phyloP scores from a whole-genome alignment of 2,113 vertebrate genomes.

The Fukomys damarensis region DNA sequence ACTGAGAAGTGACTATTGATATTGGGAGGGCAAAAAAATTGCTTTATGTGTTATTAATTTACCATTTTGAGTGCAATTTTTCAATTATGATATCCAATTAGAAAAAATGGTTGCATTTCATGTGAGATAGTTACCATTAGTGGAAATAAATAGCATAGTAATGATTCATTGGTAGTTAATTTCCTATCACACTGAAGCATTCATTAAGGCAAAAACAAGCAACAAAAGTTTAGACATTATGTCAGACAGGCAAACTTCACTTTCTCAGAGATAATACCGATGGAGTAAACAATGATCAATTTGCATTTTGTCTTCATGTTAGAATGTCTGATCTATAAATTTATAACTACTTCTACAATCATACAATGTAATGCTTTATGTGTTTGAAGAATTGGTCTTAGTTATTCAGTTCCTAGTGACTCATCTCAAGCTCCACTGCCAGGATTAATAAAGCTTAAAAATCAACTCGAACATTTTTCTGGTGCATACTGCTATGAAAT shows the following conservation, averaged over 20 bases:
- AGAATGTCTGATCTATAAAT: constrained; percentile 49
- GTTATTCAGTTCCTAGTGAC: constrained; percentile 46
- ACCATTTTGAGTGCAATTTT: constrained; percentile 35
- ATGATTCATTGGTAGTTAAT: constrained; percentile 66
- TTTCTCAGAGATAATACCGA: constrained; percentile 44
- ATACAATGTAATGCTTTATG: constrained; percentile 48
- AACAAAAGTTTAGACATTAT: constrained; percentile 57
- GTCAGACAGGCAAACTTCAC: constrained; percentile 52
- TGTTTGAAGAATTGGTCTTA: constrained; percentile 45
- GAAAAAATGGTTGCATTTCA: constrained; percentile 51
- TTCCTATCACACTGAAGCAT: constrained; percentile 50
- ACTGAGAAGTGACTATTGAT: constrained; percentile 31
- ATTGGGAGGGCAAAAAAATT: constrained; percentile 9
- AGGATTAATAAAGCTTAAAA: constrained; percentile 62
- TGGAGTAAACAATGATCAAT: constrained; percentile 44
- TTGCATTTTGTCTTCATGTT: constrained; percentile 54
- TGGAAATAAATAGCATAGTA: constrained; percentile 48
- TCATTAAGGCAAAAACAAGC: constrained; percentile 67
- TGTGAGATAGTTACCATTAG: constrained; percentile 52
- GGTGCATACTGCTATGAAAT: neutral
- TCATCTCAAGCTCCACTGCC: constrained; percentile 19
- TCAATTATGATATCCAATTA: constrained; percentile 44
- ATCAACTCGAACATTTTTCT: constrained; percentile 28
- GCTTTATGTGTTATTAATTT: constrained; percentile 49
- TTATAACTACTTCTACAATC: constrained; percentile 11